A percentile compares a stretch with the other conserved stretches of the same genome.
Conservation (phyloP, 2,797 vertebrate species). For the Chelidonichthys spinosus region DNA sequence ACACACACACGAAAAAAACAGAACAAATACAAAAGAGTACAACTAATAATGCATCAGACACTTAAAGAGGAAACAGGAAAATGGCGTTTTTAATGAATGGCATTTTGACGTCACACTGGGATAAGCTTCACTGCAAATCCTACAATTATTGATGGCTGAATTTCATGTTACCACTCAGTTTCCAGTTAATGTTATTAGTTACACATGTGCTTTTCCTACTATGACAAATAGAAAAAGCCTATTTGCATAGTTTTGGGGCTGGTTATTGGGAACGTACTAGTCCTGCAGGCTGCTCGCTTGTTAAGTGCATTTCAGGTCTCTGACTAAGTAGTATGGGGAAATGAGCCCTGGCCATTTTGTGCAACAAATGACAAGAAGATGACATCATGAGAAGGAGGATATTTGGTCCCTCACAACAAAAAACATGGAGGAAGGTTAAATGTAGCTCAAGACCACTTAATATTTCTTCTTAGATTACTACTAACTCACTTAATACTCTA, state of each 20-base stretch:
- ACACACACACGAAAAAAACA: neutral
- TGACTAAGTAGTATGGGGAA: neutral
- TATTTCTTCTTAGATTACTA: neutral
- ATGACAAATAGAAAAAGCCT: neutral
- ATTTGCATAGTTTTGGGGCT: neutral
- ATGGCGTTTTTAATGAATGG: neutral
- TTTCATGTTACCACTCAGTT: neutral
- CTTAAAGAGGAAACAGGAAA: neutral
- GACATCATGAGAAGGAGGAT: neutral
- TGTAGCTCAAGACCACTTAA: neutral
- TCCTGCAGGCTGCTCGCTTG: neutral
- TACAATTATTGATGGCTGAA: neutral
- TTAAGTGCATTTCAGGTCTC: neutral
- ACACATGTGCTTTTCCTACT: neutral
- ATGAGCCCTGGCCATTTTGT: neutral
- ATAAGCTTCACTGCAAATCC: neutral
- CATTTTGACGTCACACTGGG: neutral
- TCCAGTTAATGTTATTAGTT: neutral
- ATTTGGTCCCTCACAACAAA: neutral
- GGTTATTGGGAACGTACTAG: neutral
- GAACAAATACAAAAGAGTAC: neutral
- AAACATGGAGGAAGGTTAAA: neutral
- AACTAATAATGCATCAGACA: neutral
- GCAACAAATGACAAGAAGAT: neutral
- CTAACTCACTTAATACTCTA: no score